phyloP scores from a whole-genome alignment of 1,140 invertebrate genomes.

The Ganaspis sp. region DNA sequence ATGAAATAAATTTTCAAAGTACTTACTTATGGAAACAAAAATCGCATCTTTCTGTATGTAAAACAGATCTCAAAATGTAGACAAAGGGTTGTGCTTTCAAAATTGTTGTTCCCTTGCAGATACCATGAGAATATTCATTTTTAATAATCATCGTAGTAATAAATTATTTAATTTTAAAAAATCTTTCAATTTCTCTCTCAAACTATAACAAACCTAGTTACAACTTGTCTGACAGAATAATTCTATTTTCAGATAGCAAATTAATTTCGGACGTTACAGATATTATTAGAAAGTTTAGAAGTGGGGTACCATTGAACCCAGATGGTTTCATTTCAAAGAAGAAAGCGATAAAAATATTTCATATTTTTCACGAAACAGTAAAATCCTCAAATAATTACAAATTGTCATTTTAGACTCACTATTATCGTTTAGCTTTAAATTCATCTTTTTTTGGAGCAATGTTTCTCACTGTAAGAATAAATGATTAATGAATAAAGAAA shows the following conservation, averaged over 20 bases:
- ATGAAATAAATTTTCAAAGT: too few species aligned
- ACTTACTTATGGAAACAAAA: conserved; percentile 22
- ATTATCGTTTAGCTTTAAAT: too few species aligned
- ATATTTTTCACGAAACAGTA: too few species aligned
- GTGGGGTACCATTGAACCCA: not conserved
- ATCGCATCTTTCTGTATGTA: not conserved
- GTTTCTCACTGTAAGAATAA: not conserved
- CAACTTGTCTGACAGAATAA: conserved; percentile 16
- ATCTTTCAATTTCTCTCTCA: not conserved
- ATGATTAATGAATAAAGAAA: too few species aligned
- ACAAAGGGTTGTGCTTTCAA: conserved; percentile 14
- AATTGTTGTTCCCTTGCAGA: not conserved
- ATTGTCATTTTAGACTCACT: too few species aligned
- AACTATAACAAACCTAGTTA: not conserved
- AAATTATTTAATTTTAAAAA: not conserved
- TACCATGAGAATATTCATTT: not conserved
- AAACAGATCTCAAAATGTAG: conserved; percentile 14
- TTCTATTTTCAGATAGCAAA: conserved; percentile 14
- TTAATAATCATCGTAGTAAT: not conserved
- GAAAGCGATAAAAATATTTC: not conserved
- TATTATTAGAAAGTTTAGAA: conserved; percentile 26
- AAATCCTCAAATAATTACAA: too few species aligned
- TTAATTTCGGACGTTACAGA: conserved; percentile 24
- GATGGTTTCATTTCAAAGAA: not conserved
- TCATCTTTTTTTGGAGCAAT: not conserved